Evolutionary conservation across 2,888 invertebrate genomes (phyloP).

Genomic region (Proisotoma minuta): DNA sequence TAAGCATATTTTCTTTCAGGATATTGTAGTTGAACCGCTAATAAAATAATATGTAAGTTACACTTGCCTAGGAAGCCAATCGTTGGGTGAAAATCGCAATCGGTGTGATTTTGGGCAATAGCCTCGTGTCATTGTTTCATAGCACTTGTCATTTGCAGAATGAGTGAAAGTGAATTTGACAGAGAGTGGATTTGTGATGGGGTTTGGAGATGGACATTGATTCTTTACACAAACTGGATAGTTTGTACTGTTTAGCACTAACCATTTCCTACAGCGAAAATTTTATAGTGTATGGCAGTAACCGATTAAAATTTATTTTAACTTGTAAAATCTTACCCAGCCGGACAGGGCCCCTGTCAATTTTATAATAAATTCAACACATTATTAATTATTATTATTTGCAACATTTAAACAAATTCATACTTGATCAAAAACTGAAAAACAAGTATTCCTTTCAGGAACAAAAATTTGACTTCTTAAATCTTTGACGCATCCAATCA

Average conservation of each 20-base stretch:
- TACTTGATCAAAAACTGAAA: constrained; percentile 36
- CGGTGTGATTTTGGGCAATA: constrained; percentile 30
- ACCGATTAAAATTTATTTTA: too few relatives aligned
- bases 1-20: too few relatives aligned
- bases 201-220: constrained; percentile 4
- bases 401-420: neutral
- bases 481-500: constrained; percentile 28
- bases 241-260: constrained; percentile 30
- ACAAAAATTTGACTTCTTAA: constrained; percentile 31
- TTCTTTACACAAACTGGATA: constrained; percentile 35
- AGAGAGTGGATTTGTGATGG: constrained; percentile 14
- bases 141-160: constrained; percentile 23
- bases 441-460: constrained; percentile 34
- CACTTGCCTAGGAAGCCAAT: constrained; percentile 30
- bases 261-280: constrained; percentile 34
- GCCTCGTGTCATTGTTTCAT: constrained; percentile 25
- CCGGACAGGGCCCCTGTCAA: too few relatives aligned
- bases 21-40: too few relatives aligned
- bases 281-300: too few relatives aligned
- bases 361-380: neutral
- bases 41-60: neutral
- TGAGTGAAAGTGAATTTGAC: constrained; percentile 20
- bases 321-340: too few relatives aligned
- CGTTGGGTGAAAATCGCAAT: constrained; percentile 24
- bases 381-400: neutral